Conservation (phyloP, 2,888 invertebrate genomes). For the Tolmerus cingulatus region DNA sequence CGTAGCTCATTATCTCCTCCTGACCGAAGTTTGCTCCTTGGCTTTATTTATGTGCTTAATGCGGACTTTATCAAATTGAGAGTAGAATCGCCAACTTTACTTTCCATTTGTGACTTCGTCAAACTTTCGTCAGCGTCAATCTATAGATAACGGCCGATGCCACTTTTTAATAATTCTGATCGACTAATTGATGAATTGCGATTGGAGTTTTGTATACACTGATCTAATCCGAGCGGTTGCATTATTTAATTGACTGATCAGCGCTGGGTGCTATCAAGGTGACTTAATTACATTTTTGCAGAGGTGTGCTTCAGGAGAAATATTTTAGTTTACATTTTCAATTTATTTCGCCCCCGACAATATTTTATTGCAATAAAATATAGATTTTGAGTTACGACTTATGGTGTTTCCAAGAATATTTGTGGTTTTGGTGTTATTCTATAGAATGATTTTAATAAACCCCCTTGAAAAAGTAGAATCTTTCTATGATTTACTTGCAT, state of each 20-base stretch:
- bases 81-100: background rate
- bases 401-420: background rate
- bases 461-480: too few species aligned
- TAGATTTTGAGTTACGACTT: background rate
- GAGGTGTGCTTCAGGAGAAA: background rate
- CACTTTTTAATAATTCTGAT: background rate
- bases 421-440: background rate
- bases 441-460: too few species aligned
- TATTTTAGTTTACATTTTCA: background rate
- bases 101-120: slow-evolving; percentile 5
- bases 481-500: too few species aligned
- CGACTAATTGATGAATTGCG: background rate
- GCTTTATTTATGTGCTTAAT: background rate
- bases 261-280: background rate
- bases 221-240: background rate
- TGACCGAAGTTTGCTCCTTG: slow-evolving; percentile 13
- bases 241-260: background rate
- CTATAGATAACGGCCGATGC: background rate
- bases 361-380: background rate
- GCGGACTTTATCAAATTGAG: slow-evolving; percentile 10
- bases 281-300: background rate
- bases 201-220: background rate
- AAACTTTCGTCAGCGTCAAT: slow-evolving; percentile 6
- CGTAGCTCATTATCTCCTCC: slow-evolving; percentile 10
- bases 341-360: background rate